Base-by-base conservation (phyloP, 2,797 vertebrate species). In the Dryobates pubescens region DNA sequence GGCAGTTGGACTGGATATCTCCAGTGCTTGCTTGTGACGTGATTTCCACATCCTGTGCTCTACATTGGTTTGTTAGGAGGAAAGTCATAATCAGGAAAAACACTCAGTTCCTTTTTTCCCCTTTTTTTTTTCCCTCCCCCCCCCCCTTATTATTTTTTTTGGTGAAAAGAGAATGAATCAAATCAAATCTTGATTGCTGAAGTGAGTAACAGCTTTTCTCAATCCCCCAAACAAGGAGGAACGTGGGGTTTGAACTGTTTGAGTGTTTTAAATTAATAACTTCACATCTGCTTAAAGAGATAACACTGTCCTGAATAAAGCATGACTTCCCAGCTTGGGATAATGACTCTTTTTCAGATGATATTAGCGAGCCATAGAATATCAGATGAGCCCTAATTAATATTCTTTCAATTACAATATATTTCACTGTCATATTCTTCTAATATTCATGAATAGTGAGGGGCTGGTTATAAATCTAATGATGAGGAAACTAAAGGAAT, bases 321-420 rank as follows among this genome's bases (percentile, higher is more conserved):
- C 73, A 71, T 83, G 79, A 89, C 94, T 92, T 94, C 61, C 85
- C 49, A 53, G 81, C 74, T 67, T 70, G 63, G 70, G 78, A 68
- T 86, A 95, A 91, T 89, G 94, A 83, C 85, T 93, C 89, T 88
- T 68, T 92, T 78, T 82, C 89, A 89, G 91, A 77, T 76, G 59
- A 34, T 81, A 92, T 91, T 96, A 72, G 83, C 41, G 72, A 83
- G 57, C 62, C 78, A 57, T 32, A 56, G 95, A 88, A 93, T 91
- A 32, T n/a, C 87, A 93, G 82, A 95, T 59, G 86, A 94, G 65
- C 76, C 83, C 77, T 94, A 95, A 96, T 96, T 96, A 96, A 94
- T 96, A 96, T 92, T 84, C 91, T 89, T 95, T 92, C 95, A 93
- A 88, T 94, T 92, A 74, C 91, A 93, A 78, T 92, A 58, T 89